Evolutionary conservation across 1,140 invertebrate genomes (phyloP), one percentile per base, ranked within the genome.

Genomic region (Pissodes strobi): DNA sequence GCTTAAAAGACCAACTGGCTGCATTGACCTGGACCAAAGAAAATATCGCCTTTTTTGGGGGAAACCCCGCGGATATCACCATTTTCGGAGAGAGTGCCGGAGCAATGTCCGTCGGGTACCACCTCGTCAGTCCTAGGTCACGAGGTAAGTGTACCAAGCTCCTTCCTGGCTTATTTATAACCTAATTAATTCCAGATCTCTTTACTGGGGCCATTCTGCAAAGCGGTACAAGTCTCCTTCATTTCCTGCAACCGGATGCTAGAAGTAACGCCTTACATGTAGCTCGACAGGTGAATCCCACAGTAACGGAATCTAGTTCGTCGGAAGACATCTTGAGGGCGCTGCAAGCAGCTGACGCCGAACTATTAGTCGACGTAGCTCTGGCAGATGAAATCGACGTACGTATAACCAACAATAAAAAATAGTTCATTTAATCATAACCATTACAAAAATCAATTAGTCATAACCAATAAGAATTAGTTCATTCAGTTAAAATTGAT

Each of bases 31-130:
- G 90, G 89, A 78, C 91, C 0, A 81, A 85, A 66, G 72, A 84
- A 15, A 88, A 91, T 68, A 89, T 91, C 17, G 78, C 68, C 0
- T 72, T 78, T 0, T 92, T 92, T 72, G 89, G 89, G 1, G 90
- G 90, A 0, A 86, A 93, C 79, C 83, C 87, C 0, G 79, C 81
- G 49, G 75, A 78, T 2, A 84, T 92, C 0, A 91, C 89, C 0
- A 79, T 89, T 1, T 64, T 81, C 0, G 90, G 90, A 5, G 86
- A 87, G 70, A 87, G 86, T 61, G 88, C 87, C 2, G 90, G 89
- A 0, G 82, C 83, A 0, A 82, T 82, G 66, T 85, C 85, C 23
- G 82, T 84, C 0, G 78, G 82, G 23, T 76, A 87, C 25, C 88
- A 89, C 69, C 80, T 88, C 77, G 70, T 89, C 0, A 89, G 87